Conservation (phyloP, 2,797 vertebrate genomes). For the Bovichtus diacanthus region DNA sequence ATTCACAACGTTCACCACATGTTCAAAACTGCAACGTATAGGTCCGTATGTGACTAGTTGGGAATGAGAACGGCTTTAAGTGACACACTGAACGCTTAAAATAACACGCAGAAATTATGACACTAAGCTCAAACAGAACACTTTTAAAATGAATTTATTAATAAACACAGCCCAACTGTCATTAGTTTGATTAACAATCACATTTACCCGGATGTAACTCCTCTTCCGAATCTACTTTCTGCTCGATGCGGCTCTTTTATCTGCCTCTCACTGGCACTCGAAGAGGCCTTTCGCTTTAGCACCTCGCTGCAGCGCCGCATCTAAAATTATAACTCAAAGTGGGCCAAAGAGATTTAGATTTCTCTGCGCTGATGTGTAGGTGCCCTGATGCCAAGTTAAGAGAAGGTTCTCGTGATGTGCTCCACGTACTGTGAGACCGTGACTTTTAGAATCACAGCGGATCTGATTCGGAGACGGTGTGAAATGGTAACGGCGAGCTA, state of each 20-base stretch:
- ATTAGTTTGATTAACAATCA: conserved; percentile 17
- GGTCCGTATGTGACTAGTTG: too few species aligned
- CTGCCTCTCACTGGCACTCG: conserved; percentile 69
- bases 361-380: conserved; percentile 60
- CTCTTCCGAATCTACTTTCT: conserved; percentile 41
- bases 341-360: conserved; percentile 72
- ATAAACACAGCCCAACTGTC: not conserved
- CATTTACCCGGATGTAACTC: conserved; percentile 18
- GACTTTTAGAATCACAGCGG: not conserved
- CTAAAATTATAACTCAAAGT: conserved; percentile 78
- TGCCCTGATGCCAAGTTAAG: conserved; percentile 43
- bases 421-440: conserved; percentile 2
- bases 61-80: too few species aligned
- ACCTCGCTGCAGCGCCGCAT: conserved; percentile 68
- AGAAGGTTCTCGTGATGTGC: conserved; percentile 26
- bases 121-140: not conserved
- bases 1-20: too few species aligned
- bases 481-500: too few species aligned
- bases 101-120: not conserved
- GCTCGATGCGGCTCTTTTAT: conserved; percentile 58
- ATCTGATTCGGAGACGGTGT: not conserved
- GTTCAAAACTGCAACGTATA: too few species aligned
- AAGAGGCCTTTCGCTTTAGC: conserved; percentile 71
- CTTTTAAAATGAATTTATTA: not conserved
- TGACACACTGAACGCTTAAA: too few species aligned